Evolutionary conservation across 2,113 vertebrate species (phyloP), one percentile per base, ranked within the genome.

Genomic region (Anoplopoma fimbria): DNA sequence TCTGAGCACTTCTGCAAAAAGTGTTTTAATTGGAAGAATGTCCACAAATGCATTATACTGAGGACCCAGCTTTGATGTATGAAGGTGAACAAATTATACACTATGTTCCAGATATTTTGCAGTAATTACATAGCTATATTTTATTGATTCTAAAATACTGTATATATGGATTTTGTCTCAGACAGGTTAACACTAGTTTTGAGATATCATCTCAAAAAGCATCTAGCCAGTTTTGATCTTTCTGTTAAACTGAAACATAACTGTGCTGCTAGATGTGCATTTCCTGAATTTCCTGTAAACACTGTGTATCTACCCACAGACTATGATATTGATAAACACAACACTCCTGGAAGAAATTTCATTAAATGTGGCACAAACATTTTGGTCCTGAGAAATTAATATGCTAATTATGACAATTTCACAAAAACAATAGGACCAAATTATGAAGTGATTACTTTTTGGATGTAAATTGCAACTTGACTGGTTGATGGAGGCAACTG

Each of bases 31-130:
- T 53, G 14, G 12, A 69, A 17, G 1, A 27, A 53, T 53, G 40
- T 33, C 63, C 53, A 64, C 5, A 42, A 9, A 65, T 38, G 13
- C 23, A 76, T 47, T 65, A 58, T 42, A 68, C 31, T 5, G 23
- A 45, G 14, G n/a, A 7, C 47, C 19, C 23, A n/a, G 7, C 13
- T 62, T 61, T 42, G 9, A 10, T 40, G 58, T 61, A 42, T 33
- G 25, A 75, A 69, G 33, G 14, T 75, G 42, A 60, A 49, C 61
- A 17, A 68, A 61, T 49, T 8, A 61, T 69, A n/a, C n/a, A n/a
- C 65, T 51, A 9, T 31, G n/a, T 27, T 51, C 31, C 23, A 36
- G 31, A 10, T 23, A 13, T n/a, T n/a, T n/a, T n/a, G n/a, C n/a
- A n/a, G n/a, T n/a, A n/a, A n/a, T n/a, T n/a, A n/a, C n/a, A n/a